phyloP scores from a whole-genome alignment of 2,113 vertebrate genomes.

The Dendrocopos noguchii region DNA sequence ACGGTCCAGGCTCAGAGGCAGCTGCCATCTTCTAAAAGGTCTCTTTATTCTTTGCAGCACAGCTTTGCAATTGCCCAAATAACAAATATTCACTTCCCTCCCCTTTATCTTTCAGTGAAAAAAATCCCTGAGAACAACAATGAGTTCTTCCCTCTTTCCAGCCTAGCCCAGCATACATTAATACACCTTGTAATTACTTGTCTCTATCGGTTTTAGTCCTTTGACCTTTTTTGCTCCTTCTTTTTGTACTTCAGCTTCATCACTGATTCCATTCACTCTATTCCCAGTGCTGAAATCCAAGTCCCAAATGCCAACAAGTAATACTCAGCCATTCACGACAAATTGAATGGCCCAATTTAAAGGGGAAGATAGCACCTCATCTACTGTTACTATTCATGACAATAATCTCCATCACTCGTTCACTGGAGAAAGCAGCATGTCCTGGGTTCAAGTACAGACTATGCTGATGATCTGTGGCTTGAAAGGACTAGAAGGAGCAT shows the following conservation, averaged over 20 bases:
- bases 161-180: conserved; percentile 52
- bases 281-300: conserved; percentile 85
- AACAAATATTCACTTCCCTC: conserved; percentile 71
- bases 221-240: conserved; percentile 72
- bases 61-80: conserved; percentile 58
- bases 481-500: conserved; percentile 16
- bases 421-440: conserved; percentile 20
- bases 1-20: conserved; percentile 71
- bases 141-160: conserved; percentile 58
- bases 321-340: conserved; percentile 72
- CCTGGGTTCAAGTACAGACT: conserved; percentile 14
- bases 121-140: conserved; percentile 53
- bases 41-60: conserved; percentile 77
- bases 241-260: conserved; percentile 79
- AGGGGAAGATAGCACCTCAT: conserved; percentile 50
- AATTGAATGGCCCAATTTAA: conserved; percentile 68
- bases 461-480: not conserved
- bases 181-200: conserved; percentile 80
- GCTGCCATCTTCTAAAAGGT: conserved; percentile 78
- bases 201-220: conserved; percentile 71
- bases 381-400: conserved; percentile 49
- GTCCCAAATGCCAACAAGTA: conserved; percentile 76
- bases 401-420: not conserved
- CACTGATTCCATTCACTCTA: conserved; percentile 70
- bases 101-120: conserved; percentile 56